phyloP scores from a whole-genome alignment of 2,888 invertebrate genomes.

The Lordiphosa andalusiaca region DNA sequence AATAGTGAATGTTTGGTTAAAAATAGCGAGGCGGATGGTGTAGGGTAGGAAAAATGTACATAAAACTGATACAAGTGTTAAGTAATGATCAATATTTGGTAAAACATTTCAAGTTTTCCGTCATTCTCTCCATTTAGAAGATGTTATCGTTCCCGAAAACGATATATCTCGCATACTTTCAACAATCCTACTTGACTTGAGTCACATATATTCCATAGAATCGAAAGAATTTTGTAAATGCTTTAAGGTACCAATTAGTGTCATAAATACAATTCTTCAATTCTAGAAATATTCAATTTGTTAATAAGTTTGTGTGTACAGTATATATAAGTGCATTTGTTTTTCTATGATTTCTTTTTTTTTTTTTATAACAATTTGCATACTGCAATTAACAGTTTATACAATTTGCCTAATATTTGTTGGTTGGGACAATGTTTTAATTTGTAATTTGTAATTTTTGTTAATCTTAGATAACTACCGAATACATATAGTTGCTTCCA shows the following conservation, averaged over 20 bases:
- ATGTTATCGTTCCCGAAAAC: too few relatives aligned
- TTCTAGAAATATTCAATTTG: slow-evolving; percentile 38
- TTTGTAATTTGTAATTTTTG: slow-evolving; percentile 16
- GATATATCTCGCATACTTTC: neutral
- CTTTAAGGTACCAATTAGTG: slow-evolving; percentile 54
- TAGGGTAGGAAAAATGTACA: too few relatives aligned
- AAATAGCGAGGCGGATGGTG: too few relatives aligned
- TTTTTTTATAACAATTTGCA: slow-evolving; percentile 40
- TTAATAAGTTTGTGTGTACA: slow-evolving; percentile 25
- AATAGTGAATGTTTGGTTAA: too few relatives aligned
- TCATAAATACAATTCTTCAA: slow-evolving; percentile 41
- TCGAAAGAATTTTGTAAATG: slow-evolving; percentile 52
- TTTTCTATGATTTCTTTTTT: slow-evolving; percentile 8
- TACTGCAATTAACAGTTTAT: slow-evolving; percentile 12
- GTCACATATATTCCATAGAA: neutral
- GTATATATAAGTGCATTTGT: slow-evolving; percentile 34
- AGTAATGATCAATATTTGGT: too few relatives aligned
- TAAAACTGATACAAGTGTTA: too few relatives aligned
- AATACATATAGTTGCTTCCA: slow-evolving; percentile 24
- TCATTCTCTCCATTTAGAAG: too few relatives aligned
- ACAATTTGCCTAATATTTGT: slow-evolving; percentile 16
- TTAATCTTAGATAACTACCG: slow-evolving; percentile 45
- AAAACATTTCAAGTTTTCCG: too few relatives aligned
- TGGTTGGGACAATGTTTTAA: slow-evolving; percentile 11
- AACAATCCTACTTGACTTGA: slow-evolving; percentile 5